phyloP scores from a whole-genome alignment of 2,888 invertebrate genomes.

The Cecidostiba fungosa region DNA sequence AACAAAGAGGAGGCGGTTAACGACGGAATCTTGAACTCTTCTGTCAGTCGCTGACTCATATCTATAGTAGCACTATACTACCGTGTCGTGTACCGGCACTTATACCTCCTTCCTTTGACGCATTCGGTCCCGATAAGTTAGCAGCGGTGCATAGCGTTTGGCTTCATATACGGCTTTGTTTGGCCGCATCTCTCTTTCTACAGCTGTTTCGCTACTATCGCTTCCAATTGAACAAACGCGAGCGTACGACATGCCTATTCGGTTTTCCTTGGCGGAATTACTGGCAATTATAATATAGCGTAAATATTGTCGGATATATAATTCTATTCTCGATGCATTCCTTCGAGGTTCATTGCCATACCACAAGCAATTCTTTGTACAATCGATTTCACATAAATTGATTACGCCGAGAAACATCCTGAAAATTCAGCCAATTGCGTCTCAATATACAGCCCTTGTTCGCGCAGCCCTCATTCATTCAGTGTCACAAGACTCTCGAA shows the following conservation, averaged over 20 bases:
- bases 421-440: neutral
- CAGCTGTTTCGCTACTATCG: constrained; percentile 9
- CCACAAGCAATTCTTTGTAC: no score
- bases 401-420: no score
- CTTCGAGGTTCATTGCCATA: neutral
- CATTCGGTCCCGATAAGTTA: neutral
- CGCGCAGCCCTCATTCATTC: neutral
- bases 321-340: neutral
- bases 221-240: neutral
- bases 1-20: neutral
- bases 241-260: no score
- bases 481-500: neutral
- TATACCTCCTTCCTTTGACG: neutral
- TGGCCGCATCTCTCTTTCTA: neutral
- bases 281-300: no score
- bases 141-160: neutral
- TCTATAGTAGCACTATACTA: neutral
- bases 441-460: neutral
- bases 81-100: neutral
- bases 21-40: neutral
- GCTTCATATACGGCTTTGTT: constrained; percentile 16
- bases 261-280: neutral
- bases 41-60: neutral
- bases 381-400: neutral
- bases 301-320: no score